A percentile compares a stretch with the other conserved stretches of the same genome.
phyloP scores from a whole-genome alignment of 2,888 invertebrate genomes.

The Schrankia costaestrigalis region DNA sequence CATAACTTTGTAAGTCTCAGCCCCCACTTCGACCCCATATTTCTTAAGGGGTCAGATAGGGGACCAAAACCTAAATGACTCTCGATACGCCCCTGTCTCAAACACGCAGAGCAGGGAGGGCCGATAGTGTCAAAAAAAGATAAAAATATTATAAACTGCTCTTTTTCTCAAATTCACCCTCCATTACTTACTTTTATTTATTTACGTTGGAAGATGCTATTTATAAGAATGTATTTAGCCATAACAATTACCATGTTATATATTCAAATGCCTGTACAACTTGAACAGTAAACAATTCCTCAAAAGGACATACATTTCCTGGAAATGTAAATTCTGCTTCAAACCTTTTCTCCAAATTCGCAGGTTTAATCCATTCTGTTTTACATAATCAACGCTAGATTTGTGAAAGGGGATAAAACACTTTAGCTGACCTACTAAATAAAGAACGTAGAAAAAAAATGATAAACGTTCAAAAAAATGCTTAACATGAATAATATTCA shows the following conservation, averaged over 20 bases:
- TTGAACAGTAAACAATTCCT: conserved; percentile 1
- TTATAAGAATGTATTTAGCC: conserved; percentile 19
- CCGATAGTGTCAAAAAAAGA: conserved; percentile 80
- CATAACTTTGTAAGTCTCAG: conserved; percentile 22
- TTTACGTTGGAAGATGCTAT: conserved; percentile 29
- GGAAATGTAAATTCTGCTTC: conserved; percentile 1
- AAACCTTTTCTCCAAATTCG: conserved; percentile 8
- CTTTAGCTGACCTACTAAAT: conserved; percentile 18
- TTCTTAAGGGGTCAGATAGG: conserved; percentile 65
- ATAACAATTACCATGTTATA: conserved; percentile 3
- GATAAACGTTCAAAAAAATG: conserved; percentile 20
- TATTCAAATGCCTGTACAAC: conserved; percentile 1
- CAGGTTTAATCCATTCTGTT: conserved; percentile 10
- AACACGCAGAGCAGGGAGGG: conserved; percentile 64
- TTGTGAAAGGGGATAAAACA: conserved; percentile 10
- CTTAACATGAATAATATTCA: conserved; percentile 27
- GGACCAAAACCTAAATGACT: conserved; percentile 61
- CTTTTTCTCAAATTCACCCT: conserved; percentile 45
- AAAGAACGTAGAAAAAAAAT: conserved; percentile 17
- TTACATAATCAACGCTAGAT: conserved; percentile 12
- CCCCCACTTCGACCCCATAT: conserved; percentile 48
- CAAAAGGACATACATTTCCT: conserved; percentile 1
- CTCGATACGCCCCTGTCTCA: conserved; percentile 72
- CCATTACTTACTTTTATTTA: conserved; percentile 43
- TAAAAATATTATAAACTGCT: conserved; percentile 78